Conservation (phyloP, 2,797 vertebrate species). For the Huso huso region DNA sequence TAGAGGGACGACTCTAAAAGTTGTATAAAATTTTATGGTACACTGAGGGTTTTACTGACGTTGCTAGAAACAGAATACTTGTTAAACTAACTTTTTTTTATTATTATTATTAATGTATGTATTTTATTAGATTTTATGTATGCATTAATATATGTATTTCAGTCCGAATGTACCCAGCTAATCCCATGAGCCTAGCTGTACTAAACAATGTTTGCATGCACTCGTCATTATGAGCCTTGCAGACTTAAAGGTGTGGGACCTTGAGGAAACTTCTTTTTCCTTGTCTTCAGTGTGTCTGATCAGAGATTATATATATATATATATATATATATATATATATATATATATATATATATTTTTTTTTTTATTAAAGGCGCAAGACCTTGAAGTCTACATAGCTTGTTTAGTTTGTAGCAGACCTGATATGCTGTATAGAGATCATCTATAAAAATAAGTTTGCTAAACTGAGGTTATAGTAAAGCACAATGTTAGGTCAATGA, state of each 20-base stretch:
- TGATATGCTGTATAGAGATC: slow-evolving; percentile 25
- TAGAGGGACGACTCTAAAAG: too few relatives aligned
- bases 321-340: too few relatives aligned
- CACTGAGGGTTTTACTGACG: too few relatives aligned
- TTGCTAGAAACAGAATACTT: too few relatives aligned
- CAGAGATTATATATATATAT: too few relatives aligned
- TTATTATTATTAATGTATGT: too few relatives aligned
- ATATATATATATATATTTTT: too few relatives aligned
- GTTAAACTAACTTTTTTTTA: too few relatives aligned
- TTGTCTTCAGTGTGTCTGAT: slow-evolving; percentile 26
- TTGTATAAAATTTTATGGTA: too few relatives aligned
- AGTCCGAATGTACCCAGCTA: neutral
- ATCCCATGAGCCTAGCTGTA: slow-evolving; percentile 24
- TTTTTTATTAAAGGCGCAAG: slow-evolving; percentile 32
- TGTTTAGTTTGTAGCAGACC: slow-evolving; percentile 32
- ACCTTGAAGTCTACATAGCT: slow-evolving; percentile 42
- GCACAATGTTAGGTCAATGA: slow-evolving; percentile 34
- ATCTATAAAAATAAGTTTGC: slow-evolving; percentile 29
- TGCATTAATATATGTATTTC: too few relatives aligned
- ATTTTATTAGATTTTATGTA: too few relatives aligned
- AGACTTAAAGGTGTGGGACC: slow-evolving; percentile 36
- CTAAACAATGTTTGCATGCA: slow-evolving; percentile 33
- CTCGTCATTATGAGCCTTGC: slow-evolving; percentile 31
- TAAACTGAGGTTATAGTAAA: slow-evolving; percentile 34
- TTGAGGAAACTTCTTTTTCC: slow-evolving; percentile 23